A percentile compares a stretch with the other conserved stretches of the same genome.
phyloP scores from a whole-genome alignment of 1,140 invertebrate species.

The Adelges cooleyi region DNA sequence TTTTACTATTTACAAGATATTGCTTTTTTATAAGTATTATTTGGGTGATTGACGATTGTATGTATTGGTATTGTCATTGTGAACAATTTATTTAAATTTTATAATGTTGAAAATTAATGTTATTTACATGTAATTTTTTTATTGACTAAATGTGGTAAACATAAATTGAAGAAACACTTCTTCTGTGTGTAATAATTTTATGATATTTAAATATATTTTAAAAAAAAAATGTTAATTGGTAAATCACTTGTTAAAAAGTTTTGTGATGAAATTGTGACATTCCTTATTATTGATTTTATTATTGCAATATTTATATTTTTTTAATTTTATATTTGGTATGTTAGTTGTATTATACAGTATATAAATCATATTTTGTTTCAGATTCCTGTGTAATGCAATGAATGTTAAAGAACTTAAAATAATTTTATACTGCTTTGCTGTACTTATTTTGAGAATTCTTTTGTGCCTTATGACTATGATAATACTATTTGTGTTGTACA shows the following conservation, averaged over 20 bases:
- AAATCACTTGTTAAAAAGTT: not conserved
- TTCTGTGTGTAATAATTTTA: constrained; percentile 4
- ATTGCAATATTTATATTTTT: not conserved
- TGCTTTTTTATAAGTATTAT: constrained; percentile 5
- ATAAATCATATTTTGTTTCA: constrained; percentile 27
- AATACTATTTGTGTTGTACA: not conserved
- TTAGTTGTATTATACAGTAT: constrained; percentile 1
- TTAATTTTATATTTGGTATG: not conserved
- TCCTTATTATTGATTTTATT: not conserved
- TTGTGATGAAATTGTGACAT: not conserved
- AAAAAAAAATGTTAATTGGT: not conserved
- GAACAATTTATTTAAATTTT: not conserved
- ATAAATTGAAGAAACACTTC: no score
- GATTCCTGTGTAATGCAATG: constrained; percentile 24
- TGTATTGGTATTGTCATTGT: not conserved
- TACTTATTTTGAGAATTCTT: not conserved
- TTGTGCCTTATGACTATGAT: not conserved
- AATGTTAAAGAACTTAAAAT: not conserved
- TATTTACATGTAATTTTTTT: not conserved
- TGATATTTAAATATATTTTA: not conserved
- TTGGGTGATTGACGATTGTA: constrained; percentile 14
- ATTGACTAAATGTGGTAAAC: not conserved
- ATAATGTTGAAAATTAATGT: not conserved
- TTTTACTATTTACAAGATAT: constrained; percentile 1
- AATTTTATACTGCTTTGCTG: not conserved